A percentile compares a stretch with the other conserved stretches of the same genome.
phyloP scores from a whole-genome alignment of 2,888 invertebrate genomes.

The Leptopilina syphax region DNA sequence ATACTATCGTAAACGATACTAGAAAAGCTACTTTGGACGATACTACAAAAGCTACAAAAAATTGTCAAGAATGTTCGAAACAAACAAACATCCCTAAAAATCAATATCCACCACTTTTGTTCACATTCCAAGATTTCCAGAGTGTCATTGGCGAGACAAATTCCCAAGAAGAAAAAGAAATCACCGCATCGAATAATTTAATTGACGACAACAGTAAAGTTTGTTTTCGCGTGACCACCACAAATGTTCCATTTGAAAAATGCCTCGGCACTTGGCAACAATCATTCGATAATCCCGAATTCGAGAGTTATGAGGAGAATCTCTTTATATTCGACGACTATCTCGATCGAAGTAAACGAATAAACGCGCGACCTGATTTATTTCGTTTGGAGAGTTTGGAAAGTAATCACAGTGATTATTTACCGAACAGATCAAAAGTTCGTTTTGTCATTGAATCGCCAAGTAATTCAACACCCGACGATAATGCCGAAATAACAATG shows the following conservation, averaged over 20 bases:
- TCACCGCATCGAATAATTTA: slow-evolving; percentile 38
- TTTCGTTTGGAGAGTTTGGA: slow-evolving; percentile 17
- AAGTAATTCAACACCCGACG: slow-evolving; percentile 58
- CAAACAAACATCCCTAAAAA: slow-evolving; percentile 46
- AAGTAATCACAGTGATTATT: slow-evolving; percentile 42
- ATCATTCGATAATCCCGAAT: slow-evolving; percentile 51
- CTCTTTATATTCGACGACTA: slow-evolving; percentile 70
- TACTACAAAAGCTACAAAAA: no score
- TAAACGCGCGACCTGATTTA: slow-evolving; percentile 50
- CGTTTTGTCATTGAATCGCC: slow-evolving; percentile 69
- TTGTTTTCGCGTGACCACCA: slow-evolving; percentile 71
- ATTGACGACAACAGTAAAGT: slow-evolving; percentile 52
- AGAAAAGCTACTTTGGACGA: no score
- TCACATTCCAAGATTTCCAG: slow-evolving; percentile 70
- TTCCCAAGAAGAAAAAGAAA: slow-evolving; percentile 27
- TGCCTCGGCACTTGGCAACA: slow-evolving; percentile 63
- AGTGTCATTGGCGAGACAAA: slow-evolving; percentile 64
- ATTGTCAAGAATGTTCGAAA: neutral
- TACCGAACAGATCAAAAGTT: slow-evolving; percentile 58
- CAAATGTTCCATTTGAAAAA: slow-evolving; percentile 70
- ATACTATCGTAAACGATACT: no score
- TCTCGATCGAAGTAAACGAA: slow-evolving; percentile 63
- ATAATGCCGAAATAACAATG: slow-evolving; percentile 47
- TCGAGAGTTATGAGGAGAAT: slow-evolving; percentile 47
- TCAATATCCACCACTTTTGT: slow-evolving; percentile 67